Base-by-base conservation (phyloP, 2,888 invertebrate genomes). In the Dioctria linearis region DNA sequence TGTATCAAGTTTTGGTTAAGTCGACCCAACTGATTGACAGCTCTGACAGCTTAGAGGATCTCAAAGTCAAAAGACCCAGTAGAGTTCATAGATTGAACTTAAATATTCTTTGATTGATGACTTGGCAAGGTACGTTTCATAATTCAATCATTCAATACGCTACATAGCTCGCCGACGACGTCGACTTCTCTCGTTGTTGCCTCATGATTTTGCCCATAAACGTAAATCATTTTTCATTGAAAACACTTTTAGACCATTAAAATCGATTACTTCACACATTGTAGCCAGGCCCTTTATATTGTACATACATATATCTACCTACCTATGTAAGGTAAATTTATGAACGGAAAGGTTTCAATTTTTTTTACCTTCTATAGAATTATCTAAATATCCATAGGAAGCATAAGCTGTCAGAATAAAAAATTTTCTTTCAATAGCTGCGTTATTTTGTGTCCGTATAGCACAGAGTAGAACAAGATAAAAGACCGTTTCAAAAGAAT, bases 21-120 rank as follows among this genome's bases (percentile, higher is more conserved):
- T 39, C 69, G 51, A 39, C 51, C 69, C 13, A 51, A 51, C 43
- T 69, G 54, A 69, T 51, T 69, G 69, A 51, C 69, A 69, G 69
- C 9, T 25, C 51, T 54, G 69, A 69, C 69, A 69, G 69, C 25
- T 46, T 25, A 8, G 67, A 67, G 71, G 54, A 25, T 25, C 25
- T 25, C 25, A 25, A 71, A 71, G 71, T 71, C 73, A 42, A 73
- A 40, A 40, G 57, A 57, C 40, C 73, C 40, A 25, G 57, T 42
- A 42, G 39, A 73, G 73, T 73, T 57, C 42, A 59, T 37, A 57
- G 73, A n/a, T 40, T 13, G 42, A 73, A 54, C 73, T 73, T 59
- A 57, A 73, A 73, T 69, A 73, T 73, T 73, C 42, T 57, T 73
- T 73, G 73, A 73, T 73, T 73, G 73, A 73, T 73, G 73, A 73